Evolutionary conservation across 2,797 vertebrate genomes (phyloP), one percentile per base, ranked within the genome.

Genomic region (Argya squamiceps): DNA sequence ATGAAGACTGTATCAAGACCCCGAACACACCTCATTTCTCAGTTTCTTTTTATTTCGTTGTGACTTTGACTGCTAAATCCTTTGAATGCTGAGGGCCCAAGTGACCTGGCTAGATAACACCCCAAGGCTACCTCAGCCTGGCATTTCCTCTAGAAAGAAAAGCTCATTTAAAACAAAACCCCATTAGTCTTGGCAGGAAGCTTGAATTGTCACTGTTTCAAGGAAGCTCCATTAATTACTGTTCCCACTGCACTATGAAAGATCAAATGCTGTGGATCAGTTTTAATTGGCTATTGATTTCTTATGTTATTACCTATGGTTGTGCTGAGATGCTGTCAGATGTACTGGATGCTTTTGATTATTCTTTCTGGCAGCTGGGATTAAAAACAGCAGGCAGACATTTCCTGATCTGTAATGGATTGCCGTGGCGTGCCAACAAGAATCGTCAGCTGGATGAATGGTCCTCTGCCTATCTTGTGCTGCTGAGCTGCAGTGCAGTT

Each of bases 261-360:
- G 94, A 97, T 97, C 96, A 97, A 96, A 96, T 81, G 71, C 82
- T 68, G 88, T 68, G 89, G 92, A 97, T 96, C 86, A 56, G 77
- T 95, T 97, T 97, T 97, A 97, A 97, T 97, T 97, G 97, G 95
- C 88, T 97, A 97, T 97, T 77, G 96, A 97, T 97, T 96, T 94
- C 86, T 92, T 95, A 92, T 83, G 93, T 92, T 96, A 95, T 96
- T 96, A 96, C 97, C 95, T 93, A 96, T 11, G 22, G 84, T 90
- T 91, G 93, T 80, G 88, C 90, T 79, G 79, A 89, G 88, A 89
- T 87, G 95, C 90, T 49, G 6, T 96, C 88, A 93, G 88, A 89
- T 3, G 6, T 86, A 73, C 78, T 96, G 77, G 93, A 95, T 95
- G 93, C 53, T 96, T 95, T 87, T 91, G 90, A 94, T 95, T 96